Conservation (phyloP, 1,140 invertebrate genomes). For the Odontomachus brunneus region DNA sequence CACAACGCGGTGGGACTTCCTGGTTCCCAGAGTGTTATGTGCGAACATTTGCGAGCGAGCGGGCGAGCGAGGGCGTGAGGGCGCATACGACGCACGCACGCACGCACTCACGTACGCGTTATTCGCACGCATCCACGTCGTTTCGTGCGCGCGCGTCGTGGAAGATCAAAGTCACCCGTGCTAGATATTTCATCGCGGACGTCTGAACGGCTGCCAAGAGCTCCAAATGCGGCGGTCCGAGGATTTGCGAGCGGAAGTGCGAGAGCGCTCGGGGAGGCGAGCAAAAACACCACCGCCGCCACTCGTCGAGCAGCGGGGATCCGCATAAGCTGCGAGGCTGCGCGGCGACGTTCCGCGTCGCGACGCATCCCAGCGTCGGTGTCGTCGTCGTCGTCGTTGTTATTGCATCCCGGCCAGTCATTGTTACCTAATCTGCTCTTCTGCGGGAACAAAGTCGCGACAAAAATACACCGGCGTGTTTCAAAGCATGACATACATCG, state of each 20-base stretch:
- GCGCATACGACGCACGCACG: conserved; percentile 20
- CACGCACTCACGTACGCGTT: too few species aligned
- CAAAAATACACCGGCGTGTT: neutral
- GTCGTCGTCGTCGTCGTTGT: too few species aligned
- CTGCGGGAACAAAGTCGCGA: neutral
- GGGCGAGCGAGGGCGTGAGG: neutral
- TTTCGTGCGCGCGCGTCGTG: conserved; percentile 53
- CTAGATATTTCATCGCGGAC: conserved; percentile 76
- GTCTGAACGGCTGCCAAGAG: conserved; percentile 76
- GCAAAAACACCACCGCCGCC: conserved; percentile 22
- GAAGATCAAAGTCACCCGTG: conserved; percentile 76
- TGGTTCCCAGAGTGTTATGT: conserved; percentile 56
- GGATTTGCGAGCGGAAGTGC: conserved; percentile 74
- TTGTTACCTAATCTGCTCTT: neutral
- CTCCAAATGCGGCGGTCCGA: conserved; percentile 63
- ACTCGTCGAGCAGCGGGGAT: neutral
- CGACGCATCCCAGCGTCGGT: neutral
- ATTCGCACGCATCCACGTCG: too few species aligned
- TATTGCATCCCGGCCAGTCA: neutral
- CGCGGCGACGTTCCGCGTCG: conserved; percentile 20
- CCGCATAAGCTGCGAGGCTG: conserved; percentile 25
- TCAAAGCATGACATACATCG: conserved; percentile 1
- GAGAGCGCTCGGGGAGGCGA: conserved; percentile 40
- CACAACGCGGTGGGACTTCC: conserved; percentile 44
- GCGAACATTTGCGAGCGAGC: conserved; percentile 1